These are phyloP conservation scores for Aphidius colemani DNA, from an alignment of 2,888 invertebrate species.

Conservation along the genomic window DNA sequence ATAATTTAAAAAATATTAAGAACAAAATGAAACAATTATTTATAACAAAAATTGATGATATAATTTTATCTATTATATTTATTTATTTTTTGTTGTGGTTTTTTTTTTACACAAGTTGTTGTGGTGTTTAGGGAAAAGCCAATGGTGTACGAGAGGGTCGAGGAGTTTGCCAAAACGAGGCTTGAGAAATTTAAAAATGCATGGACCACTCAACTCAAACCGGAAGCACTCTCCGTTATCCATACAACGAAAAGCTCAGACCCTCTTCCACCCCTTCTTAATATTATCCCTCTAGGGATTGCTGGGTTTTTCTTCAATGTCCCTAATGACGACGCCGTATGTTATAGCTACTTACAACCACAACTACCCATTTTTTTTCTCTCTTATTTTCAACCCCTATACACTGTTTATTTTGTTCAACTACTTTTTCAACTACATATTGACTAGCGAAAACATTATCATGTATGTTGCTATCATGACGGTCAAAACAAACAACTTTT, in stretches of 20 bases:
- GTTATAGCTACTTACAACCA: slow-evolving; percentile 32
- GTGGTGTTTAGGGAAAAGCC: slow-evolving; percentile 2
- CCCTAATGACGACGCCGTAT: slow-evolving; percentile 36
- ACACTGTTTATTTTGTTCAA: too few species aligned
- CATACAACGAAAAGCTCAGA: slow-evolving; percentile 29
- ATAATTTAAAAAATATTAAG: too few species aligned
- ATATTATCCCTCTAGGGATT: slow-evolving; percentile 17
- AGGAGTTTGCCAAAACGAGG: slow-evolving; percentile 10
- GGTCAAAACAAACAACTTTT: too few species aligned
- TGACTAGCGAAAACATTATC: not conserved
- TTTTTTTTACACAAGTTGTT: not conserved
- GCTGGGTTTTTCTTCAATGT: slow-evolving; percentile 22
- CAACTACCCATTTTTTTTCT: not conserved
- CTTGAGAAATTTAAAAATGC: slow-evolving; percentile 49
- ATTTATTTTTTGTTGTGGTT: not conserved
- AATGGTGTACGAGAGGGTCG: slow-evolving; percentile 1
- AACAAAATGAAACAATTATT: too few species aligned
- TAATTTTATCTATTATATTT: not conserved
- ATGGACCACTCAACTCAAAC: slow-evolving; percentile 52
- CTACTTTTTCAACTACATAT: not conserved
- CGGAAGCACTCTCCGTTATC: slow-evolving; percentile 50
- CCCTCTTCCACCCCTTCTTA: slow-evolving; percentile 16
- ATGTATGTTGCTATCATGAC: too few species aligned
- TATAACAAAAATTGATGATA: too few species aligned
- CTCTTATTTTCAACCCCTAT: not conserved